These are phyloP conservation scores for Tachuris rubrigastra DNA, from an alignment of 2,113 vertebrate species.

Conservation along the genomic window DNA sequence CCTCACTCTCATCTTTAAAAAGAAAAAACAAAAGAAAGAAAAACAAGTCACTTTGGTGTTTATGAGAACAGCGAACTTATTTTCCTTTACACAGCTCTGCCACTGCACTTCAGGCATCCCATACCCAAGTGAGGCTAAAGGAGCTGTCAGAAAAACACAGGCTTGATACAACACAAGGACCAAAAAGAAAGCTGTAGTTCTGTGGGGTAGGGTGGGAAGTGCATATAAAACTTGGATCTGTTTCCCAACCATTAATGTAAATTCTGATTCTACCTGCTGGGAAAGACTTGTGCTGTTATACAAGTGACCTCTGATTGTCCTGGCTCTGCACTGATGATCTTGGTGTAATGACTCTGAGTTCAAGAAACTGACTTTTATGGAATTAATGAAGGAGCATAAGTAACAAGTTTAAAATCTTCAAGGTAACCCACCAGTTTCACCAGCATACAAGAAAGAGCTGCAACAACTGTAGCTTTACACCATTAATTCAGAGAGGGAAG, in stretches of 20 bases:
- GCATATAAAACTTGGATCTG: background rate
- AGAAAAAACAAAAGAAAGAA: background rate
- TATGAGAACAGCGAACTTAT: background rate
- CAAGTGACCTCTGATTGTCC: background rate
- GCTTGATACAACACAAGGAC: background rate
- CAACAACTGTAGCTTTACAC: background rate
- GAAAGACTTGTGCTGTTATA: background rate
- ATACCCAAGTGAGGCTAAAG: background rate
- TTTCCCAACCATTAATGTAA: background rate
- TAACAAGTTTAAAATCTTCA: background rate
- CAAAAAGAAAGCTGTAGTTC: background rate
- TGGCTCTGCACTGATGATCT: background rate
- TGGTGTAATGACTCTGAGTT: background rate
- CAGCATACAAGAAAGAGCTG: background rate
- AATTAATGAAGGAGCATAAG: background rate
- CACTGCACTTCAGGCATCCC: background rate
- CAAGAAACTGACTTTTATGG: background rate
- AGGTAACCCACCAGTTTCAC: background rate
- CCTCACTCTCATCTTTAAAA: background rate
- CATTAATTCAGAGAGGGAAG: background rate
- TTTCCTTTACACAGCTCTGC: background rate
- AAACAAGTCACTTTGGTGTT: conserved; percentile 28
- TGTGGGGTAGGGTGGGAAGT: background rate
- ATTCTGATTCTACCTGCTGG: background rate
- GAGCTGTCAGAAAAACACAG: background rate